Conservation (phyloP, 2,797 vertebrate genomes). For the Sternarchorhynchus goeldii region DNA sequence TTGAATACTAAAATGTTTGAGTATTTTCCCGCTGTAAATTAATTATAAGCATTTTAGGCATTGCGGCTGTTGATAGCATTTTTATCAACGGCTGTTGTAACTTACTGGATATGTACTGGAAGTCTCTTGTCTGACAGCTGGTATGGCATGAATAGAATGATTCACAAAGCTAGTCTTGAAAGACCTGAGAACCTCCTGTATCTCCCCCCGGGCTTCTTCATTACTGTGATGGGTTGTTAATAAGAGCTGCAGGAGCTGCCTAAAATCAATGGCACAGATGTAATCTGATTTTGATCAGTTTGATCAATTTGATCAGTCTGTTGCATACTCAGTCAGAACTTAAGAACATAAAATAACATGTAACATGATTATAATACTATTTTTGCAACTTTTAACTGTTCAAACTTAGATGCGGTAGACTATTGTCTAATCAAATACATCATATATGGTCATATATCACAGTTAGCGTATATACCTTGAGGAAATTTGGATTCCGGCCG, state of each 20-base stretch:
- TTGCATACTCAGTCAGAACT: not conserved
- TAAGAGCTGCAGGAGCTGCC: slow-evolving; percentile 32
- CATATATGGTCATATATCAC: not conserved
- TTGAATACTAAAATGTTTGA: too few species aligned
- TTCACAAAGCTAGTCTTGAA: slow-evolving; percentile 28
- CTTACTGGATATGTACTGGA: slow-evolving; percentile 29
- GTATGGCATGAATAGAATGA: slow-evolving; percentile 26
- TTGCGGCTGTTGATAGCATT: not conserved
- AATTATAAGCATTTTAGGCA: too few species aligned
- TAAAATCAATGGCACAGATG: slow-evolving; percentile 27
- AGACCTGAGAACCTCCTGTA: slow-evolving; percentile 28
- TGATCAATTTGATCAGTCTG: not conserved
- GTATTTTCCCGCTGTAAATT: not conserved
- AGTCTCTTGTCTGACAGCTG: slow-evolving; percentile 5
- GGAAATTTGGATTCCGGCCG: slow-evolving; percentile 39
- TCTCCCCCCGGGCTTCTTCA: slow-evolving; percentile 26
- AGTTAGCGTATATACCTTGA: slow-evolving; percentile 31
- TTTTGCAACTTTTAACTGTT: too few species aligned
- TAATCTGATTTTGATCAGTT: not conserved
- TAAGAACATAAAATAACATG: not conserved
- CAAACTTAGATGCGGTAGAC: too few species aligned
- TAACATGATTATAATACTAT: not conserved
- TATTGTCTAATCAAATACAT: not conserved
- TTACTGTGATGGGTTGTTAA: slow-evolving; percentile 35
- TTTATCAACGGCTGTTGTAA: not conserved